Conservation (phyloP, 2,797 vertebrate genomes). For the Amniataba percoides region DNA sequence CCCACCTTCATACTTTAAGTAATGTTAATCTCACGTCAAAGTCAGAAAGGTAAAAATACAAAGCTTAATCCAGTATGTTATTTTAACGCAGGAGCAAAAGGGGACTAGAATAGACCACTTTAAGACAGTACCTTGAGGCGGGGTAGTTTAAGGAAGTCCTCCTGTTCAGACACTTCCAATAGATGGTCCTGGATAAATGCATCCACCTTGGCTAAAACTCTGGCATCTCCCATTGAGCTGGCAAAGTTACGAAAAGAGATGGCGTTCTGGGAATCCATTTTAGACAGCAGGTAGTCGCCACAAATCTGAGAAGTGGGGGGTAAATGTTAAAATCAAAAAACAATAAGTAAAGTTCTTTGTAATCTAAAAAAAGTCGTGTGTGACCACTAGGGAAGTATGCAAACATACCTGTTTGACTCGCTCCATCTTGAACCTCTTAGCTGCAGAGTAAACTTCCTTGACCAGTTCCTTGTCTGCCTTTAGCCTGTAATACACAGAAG, state of each 20-base stretch:
- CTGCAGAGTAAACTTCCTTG: constrained; percentile 98
- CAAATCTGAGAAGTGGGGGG: constrained; percentile 88
- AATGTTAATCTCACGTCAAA: constrained; percentile 40
- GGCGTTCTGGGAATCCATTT: constrained; percentile 93
- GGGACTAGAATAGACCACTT: background rate
- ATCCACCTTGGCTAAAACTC: constrained; percentile 94
- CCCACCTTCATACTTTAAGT: background rate
- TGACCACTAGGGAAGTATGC: background rate
- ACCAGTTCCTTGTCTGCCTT: constrained; percentile 98
- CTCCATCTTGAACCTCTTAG: constrained; percentile 98
- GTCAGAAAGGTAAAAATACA: constrained; percentile 48
- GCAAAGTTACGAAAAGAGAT: constrained; percentile 98
- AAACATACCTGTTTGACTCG: constrained; percentile 94
- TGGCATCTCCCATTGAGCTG: constrained; percentile 92
- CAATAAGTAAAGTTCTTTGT: background rate
- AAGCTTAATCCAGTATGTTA: constrained; percentile 29
- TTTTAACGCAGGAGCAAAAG: background rate
- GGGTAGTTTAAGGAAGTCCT: constrained; percentile 98
- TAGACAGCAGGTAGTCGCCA: constrained; percentile 97
- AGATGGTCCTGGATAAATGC: constrained; percentile 97
- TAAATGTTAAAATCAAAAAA: background rate
- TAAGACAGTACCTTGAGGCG: constrained; percentile 91
- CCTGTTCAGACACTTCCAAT: constrained; percentile 95
- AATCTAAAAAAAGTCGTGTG: background rate
- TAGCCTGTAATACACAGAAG: constrained; percentile 82